A percentile compares a stretch with the other conserved stretches of the same genome.
phyloP scores from a whole-genome alignment of 2,113 vertebrate species.

The Butorides virescens region DNA sequence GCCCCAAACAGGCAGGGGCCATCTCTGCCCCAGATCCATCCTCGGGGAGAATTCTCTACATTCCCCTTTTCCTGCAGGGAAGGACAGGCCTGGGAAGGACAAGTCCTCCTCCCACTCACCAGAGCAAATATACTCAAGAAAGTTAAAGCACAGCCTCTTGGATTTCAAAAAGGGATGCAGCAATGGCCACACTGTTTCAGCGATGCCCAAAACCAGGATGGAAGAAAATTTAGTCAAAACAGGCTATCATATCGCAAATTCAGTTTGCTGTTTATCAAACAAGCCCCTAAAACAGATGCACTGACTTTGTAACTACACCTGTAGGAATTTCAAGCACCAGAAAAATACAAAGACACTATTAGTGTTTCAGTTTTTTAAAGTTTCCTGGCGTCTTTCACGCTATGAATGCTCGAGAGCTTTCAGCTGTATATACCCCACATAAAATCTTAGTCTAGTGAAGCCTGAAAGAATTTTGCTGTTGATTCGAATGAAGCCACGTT shows the following conservation, averaged over 20 bases:
- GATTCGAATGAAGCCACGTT: not conserved
- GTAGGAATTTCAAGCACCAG: not conserved
- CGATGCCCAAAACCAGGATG: not conserved
- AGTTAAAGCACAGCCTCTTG: not conserved
- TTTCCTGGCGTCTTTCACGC: not conserved
- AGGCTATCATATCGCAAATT: not conserved
- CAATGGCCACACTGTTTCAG: not conserved
- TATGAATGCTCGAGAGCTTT: not conserved
- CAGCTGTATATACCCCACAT: not conserved
- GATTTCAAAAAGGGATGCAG: not conserved
- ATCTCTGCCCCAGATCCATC: conserved; percentile 28
- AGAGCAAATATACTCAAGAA: not conserved
- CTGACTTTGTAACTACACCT: not conserved
- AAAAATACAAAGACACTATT: not conserved
- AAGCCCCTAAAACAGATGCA: not conserved
- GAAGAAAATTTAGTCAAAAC: not conserved
- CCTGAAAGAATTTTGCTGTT: not conserved
- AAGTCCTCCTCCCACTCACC: not conserved
- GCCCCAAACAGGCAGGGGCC: not conserved
- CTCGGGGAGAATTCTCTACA: not conserved
- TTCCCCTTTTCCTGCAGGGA: conserved; percentile 1
- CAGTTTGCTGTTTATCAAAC: not conserved
- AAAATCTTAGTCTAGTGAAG: conserved; percentile 15
- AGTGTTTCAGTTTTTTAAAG: not conserved
- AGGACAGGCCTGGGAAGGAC: not conserved